Percentiles rank a stretch among this genome's conserved stretches.
phyloP scores from a whole-genome alignment of 2,113 vertebrate genomes.

The Macquaria australasica region DNA sequence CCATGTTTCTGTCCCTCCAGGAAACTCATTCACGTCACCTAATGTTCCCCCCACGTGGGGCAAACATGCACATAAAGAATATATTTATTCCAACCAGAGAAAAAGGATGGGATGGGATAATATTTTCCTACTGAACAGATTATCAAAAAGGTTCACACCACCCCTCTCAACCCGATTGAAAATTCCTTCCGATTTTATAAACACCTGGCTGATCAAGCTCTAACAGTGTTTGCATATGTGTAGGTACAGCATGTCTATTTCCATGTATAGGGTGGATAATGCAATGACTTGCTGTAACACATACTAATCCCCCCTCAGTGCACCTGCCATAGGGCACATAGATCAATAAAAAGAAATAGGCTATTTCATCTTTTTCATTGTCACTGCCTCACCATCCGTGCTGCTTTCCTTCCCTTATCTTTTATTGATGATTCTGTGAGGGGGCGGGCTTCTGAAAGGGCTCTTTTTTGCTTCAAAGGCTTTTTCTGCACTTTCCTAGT shows the following conservation, averaged over 20 bases:
- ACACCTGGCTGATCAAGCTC: background rate
- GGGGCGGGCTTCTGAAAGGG: slow-evolving; percentile 24
- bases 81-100: too few relatives aligned
- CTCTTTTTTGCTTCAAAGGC: slow-evolving; percentile 34
- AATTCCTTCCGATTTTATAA: too few relatives aligned
- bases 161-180: too few relatives aligned
- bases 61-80: too few relatives aligned
- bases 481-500: slow-evolving; percentile 20
- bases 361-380: slow-evolving; percentile 61
- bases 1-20: too few relatives aligned
- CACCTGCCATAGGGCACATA: slow-evolving; percentile 19
- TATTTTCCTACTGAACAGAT: too few relatives aligned
- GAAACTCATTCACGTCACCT: too few relatives aligned
- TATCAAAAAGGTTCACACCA: too few relatives aligned
- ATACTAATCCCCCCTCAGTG: background rate
- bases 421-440: slow-evolving; percentile 72
- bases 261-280: background rate
- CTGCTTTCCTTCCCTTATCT: slow-evolving; percentile 56
- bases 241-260: background rate
- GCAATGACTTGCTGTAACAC: slow-evolving; percentile 8
- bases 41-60: too few relatives aligned
- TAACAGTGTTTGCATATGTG: background rate
- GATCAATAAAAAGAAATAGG: slow-evolving; percentile 60
- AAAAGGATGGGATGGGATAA: too few relatives aligned
- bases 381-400: slow-evolving; percentile 25